Conservation (phyloP, 2,888 invertebrate genomes). For the Cerastis leucographa region DNA sequence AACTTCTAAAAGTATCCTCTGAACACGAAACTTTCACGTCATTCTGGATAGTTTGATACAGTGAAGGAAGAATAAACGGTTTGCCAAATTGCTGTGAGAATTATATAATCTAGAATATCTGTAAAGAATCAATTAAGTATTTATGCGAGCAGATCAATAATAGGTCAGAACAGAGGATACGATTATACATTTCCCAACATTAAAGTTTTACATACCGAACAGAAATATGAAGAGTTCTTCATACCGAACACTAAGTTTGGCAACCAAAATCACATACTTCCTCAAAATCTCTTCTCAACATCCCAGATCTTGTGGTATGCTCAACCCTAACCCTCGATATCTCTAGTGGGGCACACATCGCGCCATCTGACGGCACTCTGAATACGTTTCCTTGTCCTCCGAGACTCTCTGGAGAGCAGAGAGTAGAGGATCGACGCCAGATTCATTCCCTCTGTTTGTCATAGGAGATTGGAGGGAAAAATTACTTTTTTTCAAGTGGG, state of each 20-base stretch:
- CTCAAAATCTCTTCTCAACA: background rate
- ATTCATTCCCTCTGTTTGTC: constrained; percentile 59
- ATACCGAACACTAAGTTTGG: background rate
- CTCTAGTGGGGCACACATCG: constrained; percentile 69
- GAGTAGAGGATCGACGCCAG: constrained; percentile 55
- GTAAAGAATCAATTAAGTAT: background rate
- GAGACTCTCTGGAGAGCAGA: constrained; percentile 57
- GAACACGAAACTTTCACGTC: background rate
- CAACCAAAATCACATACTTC: background rate
- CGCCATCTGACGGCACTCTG: constrained; percentile 66
- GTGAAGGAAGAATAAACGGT: background rate
- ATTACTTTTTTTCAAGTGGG: constrained; percentile 58
- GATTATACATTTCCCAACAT: background rate
- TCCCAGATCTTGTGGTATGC: constrained; percentile 2
- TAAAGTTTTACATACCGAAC: background rate
- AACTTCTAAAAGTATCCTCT: background rate
- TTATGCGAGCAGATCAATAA: background rate
- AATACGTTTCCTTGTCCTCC: constrained; percentile 72
- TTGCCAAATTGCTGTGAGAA: background rate
- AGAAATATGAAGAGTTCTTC: no score
- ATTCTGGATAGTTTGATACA: background rate
- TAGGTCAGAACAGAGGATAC: no score
- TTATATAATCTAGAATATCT: background rate
- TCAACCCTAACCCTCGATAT: constrained; percentile 67
- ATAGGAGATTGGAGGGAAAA: constrained; percentile 54